phyloP scores from a whole-genome alignment of 2,113 vertebrate genomes.

The Prietella phreatophila region DNA sequence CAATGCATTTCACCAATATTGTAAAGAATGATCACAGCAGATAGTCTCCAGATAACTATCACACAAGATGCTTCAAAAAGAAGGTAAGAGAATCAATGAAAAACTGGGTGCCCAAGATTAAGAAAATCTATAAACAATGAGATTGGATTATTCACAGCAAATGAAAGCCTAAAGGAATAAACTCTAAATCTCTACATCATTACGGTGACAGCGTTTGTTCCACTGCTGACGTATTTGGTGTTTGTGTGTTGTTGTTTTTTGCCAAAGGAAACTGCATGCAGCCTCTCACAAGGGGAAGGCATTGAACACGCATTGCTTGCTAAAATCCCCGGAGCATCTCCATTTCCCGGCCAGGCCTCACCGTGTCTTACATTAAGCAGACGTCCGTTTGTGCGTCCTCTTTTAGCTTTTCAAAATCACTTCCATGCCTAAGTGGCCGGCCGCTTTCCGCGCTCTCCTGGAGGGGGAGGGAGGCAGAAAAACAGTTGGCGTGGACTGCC shows the following conservation, averaged over 20 bases:
- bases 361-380: slow-evolving; percentile 60
- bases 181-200: background rate
- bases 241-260: slow-evolving; percentile 42
- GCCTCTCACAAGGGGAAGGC: slow-evolving; percentile 56
- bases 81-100: background rate
- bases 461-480: slow-evolving; percentile 15
- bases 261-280: slow-evolving; percentile 51
- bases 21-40: background rate
- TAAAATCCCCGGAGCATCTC: slow-evolving; percentile 59
- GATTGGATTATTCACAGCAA: background rate
- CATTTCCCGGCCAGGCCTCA: slow-evolving; percentile 56
- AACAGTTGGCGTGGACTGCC: slow-evolving; percentile 12
- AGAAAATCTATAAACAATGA: background rate
- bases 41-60: background rate
- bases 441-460: slow-evolving; percentile 46
- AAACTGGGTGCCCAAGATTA: background rate
- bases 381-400: slow-evolving; percentile 55
- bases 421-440: slow-evolving; percentile 53
- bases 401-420: slow-evolving; percentile 58
- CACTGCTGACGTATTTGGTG: background rate
- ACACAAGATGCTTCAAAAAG: background rate
- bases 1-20: background rate
- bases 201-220: background rate
- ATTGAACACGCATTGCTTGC: slow-evolving; percentile 63
- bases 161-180: background rate